These are phyloP conservation scores for Pantherophis alleghaniensis DNA, from an alignment of 2,797 vertebrate species.

Conservation along the genomic window DNA sequence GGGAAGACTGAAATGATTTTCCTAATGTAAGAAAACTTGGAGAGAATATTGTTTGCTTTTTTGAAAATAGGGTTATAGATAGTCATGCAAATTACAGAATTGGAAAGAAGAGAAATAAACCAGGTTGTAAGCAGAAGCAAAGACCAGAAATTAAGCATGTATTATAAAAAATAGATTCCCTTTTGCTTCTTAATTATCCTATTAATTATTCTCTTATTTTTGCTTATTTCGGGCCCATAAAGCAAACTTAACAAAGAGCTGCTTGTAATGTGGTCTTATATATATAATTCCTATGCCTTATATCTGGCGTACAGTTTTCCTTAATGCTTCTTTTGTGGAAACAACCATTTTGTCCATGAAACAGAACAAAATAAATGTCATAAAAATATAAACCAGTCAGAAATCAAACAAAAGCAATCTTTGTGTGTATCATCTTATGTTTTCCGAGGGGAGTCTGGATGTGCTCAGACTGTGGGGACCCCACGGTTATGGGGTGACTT, in stretches of 20 bases:
- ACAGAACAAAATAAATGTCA: background rate
- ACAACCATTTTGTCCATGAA: background rate
- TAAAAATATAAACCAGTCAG: background rate
- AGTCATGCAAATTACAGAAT: background rate
- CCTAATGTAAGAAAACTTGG: background rate
- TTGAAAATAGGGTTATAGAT: background rate
- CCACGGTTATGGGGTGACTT: background rate
- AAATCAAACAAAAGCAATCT: background rate
- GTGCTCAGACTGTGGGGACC: background rate
- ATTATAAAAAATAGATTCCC: background rate
- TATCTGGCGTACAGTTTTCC: background rate
- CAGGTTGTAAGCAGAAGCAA: background rate
- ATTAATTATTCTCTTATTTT: background rate
- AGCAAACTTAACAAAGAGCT: background rate
- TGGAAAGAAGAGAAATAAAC: background rate
- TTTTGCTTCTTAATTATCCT: background rate
- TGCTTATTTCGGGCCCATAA: background rate
- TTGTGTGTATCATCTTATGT: background rate
- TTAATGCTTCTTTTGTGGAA: background rate
- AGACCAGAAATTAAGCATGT: background rate
- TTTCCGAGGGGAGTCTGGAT: background rate
- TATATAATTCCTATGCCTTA: background rate
- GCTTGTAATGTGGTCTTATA: background rate
- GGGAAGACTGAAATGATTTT: background rate
- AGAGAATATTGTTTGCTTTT: background rate